These are phyloP conservation scores for Kradibia gibbosae DNA, from an alignment of 1,140 invertebrate species.

Conservation along the genomic window DNA sequence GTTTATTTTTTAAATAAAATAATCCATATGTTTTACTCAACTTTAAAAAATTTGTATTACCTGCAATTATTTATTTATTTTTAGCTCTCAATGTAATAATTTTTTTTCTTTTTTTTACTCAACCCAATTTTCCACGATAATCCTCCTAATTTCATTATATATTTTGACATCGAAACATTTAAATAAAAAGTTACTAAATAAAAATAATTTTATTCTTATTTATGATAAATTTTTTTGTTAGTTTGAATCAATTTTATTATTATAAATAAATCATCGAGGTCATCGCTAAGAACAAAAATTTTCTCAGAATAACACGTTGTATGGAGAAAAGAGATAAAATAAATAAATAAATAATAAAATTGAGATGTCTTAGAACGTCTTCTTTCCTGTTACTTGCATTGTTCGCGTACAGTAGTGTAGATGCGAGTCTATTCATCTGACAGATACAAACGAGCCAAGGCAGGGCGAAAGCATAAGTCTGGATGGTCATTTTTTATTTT, in stretches of 20 bases:
- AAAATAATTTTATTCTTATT: no score
- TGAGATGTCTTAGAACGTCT: neutral
- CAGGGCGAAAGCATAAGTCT: slow-evolving; percentile 59
- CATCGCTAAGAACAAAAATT: neutral
- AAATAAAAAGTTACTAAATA: no score
- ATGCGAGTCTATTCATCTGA: slow-evolving; percentile 50
- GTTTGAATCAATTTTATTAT: neutral
- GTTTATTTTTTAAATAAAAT: no score
- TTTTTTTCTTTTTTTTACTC: no score
- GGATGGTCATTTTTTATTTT: slow-evolving; percentile 65
- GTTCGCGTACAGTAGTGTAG: neutral
- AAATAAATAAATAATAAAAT: slow-evolving; percentile 27
- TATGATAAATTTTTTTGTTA: no score
- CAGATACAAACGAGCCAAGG: slow-evolving; percentile 63
- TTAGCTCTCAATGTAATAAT: no score
- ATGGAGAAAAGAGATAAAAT: neutral
- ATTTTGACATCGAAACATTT: no score
- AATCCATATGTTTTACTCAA: no score
- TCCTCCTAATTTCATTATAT: no score
- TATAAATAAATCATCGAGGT: neutral
- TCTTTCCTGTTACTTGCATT: neutral
- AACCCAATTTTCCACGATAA: no score
- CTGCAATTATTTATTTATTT: no score
- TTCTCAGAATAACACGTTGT: neutral
- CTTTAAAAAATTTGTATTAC: no score